A percentile compares a stretch with the other conserved stretches of the same genome.
These are phyloP conservation scores for Orthonychiurus folsomi DNA, from an alignment of 2,888 invertebrate species.

Conservation along the genomic window DNA sequence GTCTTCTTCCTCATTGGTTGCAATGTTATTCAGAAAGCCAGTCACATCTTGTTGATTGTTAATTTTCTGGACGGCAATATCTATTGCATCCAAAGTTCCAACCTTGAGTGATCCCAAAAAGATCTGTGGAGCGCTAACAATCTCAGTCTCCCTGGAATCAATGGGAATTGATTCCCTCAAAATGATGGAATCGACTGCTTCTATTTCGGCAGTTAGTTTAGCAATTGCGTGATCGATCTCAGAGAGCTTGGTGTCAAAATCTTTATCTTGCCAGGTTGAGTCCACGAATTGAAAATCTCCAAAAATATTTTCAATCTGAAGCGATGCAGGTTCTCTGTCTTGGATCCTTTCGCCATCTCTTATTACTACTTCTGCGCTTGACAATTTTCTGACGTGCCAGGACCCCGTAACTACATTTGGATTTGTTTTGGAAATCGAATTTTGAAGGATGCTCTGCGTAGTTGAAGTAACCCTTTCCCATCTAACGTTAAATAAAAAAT, in stretches of 20 bases:
- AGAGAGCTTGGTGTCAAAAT: constrained; percentile 18
- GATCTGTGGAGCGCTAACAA: constrained; percentile 15
- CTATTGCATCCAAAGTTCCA: constrained; percentile 5
- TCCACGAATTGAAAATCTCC: constrained; percentile 20
- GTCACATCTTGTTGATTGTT: constrained; percentile 5
- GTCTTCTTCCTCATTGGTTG: constrained; percentile 1
- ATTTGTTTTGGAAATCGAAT: constrained; percentile 13
- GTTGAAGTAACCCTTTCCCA: constrained; percentile 18
- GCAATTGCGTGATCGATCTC: constrained; percentile 13
- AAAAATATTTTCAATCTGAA: neutral
- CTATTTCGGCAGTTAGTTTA: too few species aligned
- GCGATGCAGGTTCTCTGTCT: too few species aligned
- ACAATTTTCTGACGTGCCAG: constrained; percentile 21
- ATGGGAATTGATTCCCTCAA: constrained; percentile 18
- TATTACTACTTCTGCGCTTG: constrained; percentile 12
- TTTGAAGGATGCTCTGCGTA: constrained; percentile 15
- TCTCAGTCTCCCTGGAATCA: constrained; percentile 13
- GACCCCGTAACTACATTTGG: constrained; percentile 24
- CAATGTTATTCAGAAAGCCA: constrained; percentile 15
- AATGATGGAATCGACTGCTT: too few species aligned
- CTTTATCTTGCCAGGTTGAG: constrained; percentile 20
- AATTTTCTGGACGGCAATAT: constrained; percentile 12
- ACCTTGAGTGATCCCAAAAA: constrained; percentile 15
- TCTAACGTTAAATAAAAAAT: constrained; percentile 14
- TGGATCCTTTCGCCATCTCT: constrained; percentile 2